Evolutionary conservation across 2,113 vertebrate genomes (phyloP).

Genomic region (Chaetodon trifascialis): DNA sequence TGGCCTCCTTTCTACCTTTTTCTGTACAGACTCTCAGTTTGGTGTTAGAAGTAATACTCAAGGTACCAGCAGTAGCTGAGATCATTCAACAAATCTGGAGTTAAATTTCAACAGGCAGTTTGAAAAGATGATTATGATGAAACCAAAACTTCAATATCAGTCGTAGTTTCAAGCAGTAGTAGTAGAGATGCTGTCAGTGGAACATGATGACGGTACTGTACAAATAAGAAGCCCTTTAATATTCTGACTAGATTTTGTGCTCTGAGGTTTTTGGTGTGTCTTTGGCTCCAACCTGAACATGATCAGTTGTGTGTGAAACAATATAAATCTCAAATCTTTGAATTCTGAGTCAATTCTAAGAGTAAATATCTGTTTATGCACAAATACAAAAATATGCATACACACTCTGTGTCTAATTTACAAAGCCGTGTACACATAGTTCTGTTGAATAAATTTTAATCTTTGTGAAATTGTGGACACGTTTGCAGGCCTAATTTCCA

Average conservation of each 20-base stretch:
- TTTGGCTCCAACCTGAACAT: background rate
- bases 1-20: background rate
- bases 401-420: background rate
- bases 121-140: background rate
- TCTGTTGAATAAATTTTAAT: background rate
- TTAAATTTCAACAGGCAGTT: background rate
- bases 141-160: background rate
- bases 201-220: too few species aligned
- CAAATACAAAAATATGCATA: background rate
- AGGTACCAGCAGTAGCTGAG: background rate
- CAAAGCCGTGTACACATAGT: too few species aligned
- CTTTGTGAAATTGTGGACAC: conserved; percentile 7
- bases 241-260: background rate
- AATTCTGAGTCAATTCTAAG: background rate
- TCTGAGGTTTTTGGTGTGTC: background rate
- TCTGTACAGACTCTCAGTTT: background rate
- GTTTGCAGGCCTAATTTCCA: background rate
- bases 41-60: background rate
- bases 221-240: too few species aligned
- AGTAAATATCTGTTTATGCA: background rate
- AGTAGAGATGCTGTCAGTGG: too few species aligned
- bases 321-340: background rate
- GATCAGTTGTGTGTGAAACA: background rate
- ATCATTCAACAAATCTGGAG: background rate
- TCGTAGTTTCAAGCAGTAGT: background rate